These are phyloP conservation scores for Sinonovacula constricta DNA, from an alignment of 1,140 invertebrate species.

Conservation along the genomic window DNA sequence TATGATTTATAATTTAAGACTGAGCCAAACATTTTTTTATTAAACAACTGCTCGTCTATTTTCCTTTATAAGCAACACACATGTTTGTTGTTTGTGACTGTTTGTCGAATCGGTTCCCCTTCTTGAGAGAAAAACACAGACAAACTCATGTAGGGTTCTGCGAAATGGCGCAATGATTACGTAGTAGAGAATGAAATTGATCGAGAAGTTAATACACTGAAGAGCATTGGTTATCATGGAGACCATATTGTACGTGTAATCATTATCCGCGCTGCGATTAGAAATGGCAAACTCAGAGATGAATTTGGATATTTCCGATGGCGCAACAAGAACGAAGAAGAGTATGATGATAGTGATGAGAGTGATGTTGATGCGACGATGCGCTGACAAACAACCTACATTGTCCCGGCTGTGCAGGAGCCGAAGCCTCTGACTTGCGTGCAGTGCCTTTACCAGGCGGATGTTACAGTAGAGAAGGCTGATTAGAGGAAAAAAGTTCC, in stretches of 20 bases:
- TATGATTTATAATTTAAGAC: too few species aligned
- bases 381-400: constrained; percentile 54
- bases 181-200: constrained; percentile 66
- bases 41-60: constrained; percentile 42
- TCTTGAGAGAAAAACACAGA: constrained; percentile 52
- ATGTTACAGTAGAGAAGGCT: constrained; percentile 69
- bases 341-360: constrained; percentile 70
- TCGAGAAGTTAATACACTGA: constrained; percentile 65
- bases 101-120: constrained; percentile 51
- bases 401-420: constrained; percentile 61
- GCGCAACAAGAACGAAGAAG: constrained; percentile 70
- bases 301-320: constrained; percentile 70
- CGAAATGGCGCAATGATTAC: constrained; percentile 63
- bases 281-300: constrained; percentile 58
- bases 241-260: constrained; percentile 49
- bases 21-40: too few species aligned
- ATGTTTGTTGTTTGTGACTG: constrained; percentile 59
- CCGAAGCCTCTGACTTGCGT: constrained; percentile 56
- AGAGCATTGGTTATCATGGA: constrained; percentile 61
- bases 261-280: background rate
- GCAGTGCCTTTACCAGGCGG: constrained; percentile 61
- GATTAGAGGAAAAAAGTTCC: constrained; percentile 69
- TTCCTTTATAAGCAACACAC: constrained; percentile 58
- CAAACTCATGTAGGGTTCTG: constrained; percentile 62
- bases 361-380: constrained; percentile 68